Evolutionary conservation across 2,113 vertebrate genomes (phyloP), one percentile per base, ranked within the genome.

Genomic region (Daboia siamensis): DNA sequence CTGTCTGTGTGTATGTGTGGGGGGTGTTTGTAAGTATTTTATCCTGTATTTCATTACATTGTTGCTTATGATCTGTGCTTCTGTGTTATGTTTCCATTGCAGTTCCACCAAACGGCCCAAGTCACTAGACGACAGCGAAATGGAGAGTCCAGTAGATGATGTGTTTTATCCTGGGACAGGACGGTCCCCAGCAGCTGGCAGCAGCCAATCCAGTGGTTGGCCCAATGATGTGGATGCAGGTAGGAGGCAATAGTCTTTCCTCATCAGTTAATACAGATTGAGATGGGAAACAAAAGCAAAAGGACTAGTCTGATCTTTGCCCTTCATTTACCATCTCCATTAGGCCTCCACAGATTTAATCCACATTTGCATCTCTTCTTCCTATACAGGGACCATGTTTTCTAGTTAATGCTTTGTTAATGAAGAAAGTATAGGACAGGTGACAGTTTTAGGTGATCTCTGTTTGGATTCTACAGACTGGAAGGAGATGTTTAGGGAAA

Each of bases 61-160:
- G 55, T 55, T 64, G 33, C 24, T 33, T 44, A 17, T 11, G 0
- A 48, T 48, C n/a, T 23, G 11, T 20, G 23, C 10, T 54, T 5
- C 2, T 90, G 74, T 95, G 94, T 93, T 51, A 59, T 55, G 6
- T n/a, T 87, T 90, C 92, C 86, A 69, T 69, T 85, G 44, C 96
- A 99, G 99, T 95, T 98, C 98, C 96, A 99, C 98, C 97, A 99
- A 99, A 97, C 98, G 99, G 94, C 97, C 97, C 94, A 99, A 99
- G 97, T 99, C 99, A 90, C 98, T 99, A 92, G 99, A 99, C 90
- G 99, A 99, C 98, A 99, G 98, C 12, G 99, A 99, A 96, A 98
- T 99, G 98, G 99, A 99, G 97, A 99, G 98, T 94, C 99, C 99
- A 9, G 99, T 99, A 90, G 98, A 99, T 4, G 98, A 99, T n/a